Conservation (phyloP, 1,140 invertebrate genomes). For the Akabosia matsudoensis region DNA sequence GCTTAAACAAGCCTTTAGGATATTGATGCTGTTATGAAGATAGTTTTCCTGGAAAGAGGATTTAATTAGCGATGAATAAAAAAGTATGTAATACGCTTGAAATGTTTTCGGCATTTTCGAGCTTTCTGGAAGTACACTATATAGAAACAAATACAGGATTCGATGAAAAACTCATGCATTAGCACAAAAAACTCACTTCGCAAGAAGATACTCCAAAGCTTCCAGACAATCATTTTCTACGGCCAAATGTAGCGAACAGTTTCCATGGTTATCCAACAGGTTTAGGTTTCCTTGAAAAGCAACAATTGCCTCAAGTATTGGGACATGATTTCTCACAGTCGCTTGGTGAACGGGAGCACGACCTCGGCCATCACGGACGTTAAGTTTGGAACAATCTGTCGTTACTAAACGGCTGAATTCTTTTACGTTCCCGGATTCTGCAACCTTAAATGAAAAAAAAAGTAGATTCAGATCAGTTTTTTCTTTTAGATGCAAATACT, state of each 20-base stretch:
- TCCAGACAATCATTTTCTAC: conserved; percentile 68
- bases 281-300: conserved; percentile 69
- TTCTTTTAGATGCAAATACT: too few relatives aligned
- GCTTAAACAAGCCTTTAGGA: too few relatives aligned
- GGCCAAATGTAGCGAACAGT: conserved; percentile 77
- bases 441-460: conserved; percentile 59
- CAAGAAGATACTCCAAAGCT: conserved; percentile 67
- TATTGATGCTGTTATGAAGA: too few relatives aligned
- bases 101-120: too few relatives aligned
- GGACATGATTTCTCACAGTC: conserved; percentile 67
- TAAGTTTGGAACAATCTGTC: conserved; percentile 64
- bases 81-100: too few relatives aligned
- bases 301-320: conserved; percentile 71
- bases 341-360: conserved; percentile 73
- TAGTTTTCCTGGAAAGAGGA: too few relatives aligned
- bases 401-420: conserved; percentile 70
- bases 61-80: too few relatives aligned
- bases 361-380: conserved; percentile 66
- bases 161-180: too few relatives aligned
- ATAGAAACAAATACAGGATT: too few relatives aligned
- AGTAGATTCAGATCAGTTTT: conserved; percentile 6
- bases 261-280: conserved; percentile 67
- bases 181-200: conserved; percentile 61
- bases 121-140: too few relatives aligned
- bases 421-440: conserved; percentile 73